Base-by-base conservation (phyloP, 2,797 vertebrate genomes). In the Acrossocheilus fasciatus region DNA sequence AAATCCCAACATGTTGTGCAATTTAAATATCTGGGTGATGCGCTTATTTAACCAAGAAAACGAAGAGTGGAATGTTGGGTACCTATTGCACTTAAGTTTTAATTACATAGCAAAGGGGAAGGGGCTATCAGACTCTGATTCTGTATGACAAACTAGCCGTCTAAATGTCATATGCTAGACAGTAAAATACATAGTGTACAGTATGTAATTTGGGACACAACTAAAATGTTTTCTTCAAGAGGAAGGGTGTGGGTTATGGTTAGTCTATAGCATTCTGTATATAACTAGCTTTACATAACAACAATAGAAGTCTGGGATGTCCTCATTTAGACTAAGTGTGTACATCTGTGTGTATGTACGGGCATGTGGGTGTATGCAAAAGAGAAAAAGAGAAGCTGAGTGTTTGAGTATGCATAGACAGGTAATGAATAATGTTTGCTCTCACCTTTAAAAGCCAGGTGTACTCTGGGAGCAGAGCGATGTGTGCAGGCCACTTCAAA, bases 371-470 rank as follows among this genome's bases (percentile, higher is more conserved):
- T 86, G 82, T 84, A 68, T 62, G 78, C 54, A 89, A 57, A 74
- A 80, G 64, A 83, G 59, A 86, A 69, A 86, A 30, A 47, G 79
- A 89, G 69, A 81, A 57, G 43, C 41, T 45, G 41, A 81, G 47
- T n/a, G 64, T 69, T 34, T 45, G 54, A 82, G 39, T 30, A 75
- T 69, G 57, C 79, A 77, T 36, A 75, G 68, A 84, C 68, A 81
- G 70, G 57, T 81, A 81, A 81, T 74, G 54, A 80, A 66, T n/a
- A 84, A 81, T 89, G 79, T 87, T 74, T 41, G 62, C 72, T 80
- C 88, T 94, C 93, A 96, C 95, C 95, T 96, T 96, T 96, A 92
- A 95, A 96, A 87, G 95, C 92, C 91, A 96, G 94, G 88, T 92
- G 94, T 81, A 96, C 94, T 92, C 95, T 89, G 4, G 95, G 95